These are phyloP conservation scores for Sebastes cheni DNA, from an alignment of 2,797 vertebrate species.

Conservation along the genomic window DNA sequence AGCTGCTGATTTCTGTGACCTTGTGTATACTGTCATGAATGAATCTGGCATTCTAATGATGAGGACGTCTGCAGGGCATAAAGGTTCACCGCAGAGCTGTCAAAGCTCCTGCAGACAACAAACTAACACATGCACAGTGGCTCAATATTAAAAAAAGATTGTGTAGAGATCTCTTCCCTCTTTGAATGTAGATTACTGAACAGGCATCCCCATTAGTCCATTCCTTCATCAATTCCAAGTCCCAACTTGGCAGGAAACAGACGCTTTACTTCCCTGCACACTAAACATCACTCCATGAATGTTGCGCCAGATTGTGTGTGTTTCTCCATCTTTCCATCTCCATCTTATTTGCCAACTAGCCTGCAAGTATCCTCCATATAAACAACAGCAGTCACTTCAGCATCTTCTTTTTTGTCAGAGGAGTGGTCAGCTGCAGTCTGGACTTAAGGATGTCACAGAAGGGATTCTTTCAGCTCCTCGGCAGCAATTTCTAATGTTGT, in stretches of 20 bases:
- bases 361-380: conserved; percentile 6
- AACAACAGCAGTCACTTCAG: conserved; percentile 6
- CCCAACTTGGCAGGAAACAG: background rate
- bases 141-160: background rate
- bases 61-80: background rate
- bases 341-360: conserved; percentile 27
- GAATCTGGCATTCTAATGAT: background rate
- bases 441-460: background rate
- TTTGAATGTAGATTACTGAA: background rate
- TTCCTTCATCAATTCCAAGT: background rate
- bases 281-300: conserved; percentile 19
- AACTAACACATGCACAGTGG: background rate
- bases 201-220: background rate
- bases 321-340: background rate
- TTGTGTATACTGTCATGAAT: background rate
- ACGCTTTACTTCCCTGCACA: conserved; percentile 23
- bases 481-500: background rate
- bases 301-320: conserved; percentile 22
- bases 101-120: background rate
- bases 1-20: background rate
- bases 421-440: background rate
- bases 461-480: background rate
- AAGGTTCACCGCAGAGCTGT: background rate
- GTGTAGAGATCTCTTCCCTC: background rate
- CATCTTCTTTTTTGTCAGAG: background rate